Percentiles rank a stretch among this genome's conserved stretches.
phyloP scores from a whole-genome alignment of 2,113 vertebrate species.

The Lepus europaeus region DNA sequence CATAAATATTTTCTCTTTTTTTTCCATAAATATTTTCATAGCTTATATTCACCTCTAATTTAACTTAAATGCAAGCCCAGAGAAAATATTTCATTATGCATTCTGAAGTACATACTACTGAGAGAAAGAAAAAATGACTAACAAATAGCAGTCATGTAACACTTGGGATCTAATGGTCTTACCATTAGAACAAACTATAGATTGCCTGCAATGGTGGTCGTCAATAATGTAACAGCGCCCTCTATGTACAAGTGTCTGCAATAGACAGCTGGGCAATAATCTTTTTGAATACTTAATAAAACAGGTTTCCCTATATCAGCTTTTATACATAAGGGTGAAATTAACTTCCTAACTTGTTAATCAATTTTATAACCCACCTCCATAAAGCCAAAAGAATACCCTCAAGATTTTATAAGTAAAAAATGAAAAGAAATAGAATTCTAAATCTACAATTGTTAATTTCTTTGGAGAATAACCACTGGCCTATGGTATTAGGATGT shows the following conservation, averaged over 20 bases:
- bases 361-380: neutral
- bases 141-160: neutral
- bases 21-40: slow-evolving; percentile 19
- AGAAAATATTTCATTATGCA: slow-evolving; percentile 13
- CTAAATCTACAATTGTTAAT: slow-evolving; percentile 56
- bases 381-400: neutral
- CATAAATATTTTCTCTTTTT: slow-evolving; percentile 15
- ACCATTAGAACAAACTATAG: slow-evolving; percentile 54
- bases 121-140: slow-evolving; percentile 48
- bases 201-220: slow-evolving; percentile 56
- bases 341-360: neutral
- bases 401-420: slow-evolving; percentile 34
- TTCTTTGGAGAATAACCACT: slow-evolving; percentile 27
- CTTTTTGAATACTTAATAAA: slow-evolving; percentile 33
- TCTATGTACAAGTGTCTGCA: slow-evolving; percentile 82
- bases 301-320: neutral
- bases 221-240: slow-evolving; percentile 85
- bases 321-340: slow-evolving; percentile 25
- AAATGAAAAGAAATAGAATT: slow-evolving; percentile 44
- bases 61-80: slow-evolving; percentile 38
- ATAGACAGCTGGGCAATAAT: slow-evolving; percentile 28
- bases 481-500: neutral
- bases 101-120: slow-evolving; percentile 49
- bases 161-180: neutral
- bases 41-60: slow-evolving; percentile 41